Evolutionary conservation across 2,113 vertebrate species (phyloP).

Genomic region (Herpetotheres cachinnans): DNA sequence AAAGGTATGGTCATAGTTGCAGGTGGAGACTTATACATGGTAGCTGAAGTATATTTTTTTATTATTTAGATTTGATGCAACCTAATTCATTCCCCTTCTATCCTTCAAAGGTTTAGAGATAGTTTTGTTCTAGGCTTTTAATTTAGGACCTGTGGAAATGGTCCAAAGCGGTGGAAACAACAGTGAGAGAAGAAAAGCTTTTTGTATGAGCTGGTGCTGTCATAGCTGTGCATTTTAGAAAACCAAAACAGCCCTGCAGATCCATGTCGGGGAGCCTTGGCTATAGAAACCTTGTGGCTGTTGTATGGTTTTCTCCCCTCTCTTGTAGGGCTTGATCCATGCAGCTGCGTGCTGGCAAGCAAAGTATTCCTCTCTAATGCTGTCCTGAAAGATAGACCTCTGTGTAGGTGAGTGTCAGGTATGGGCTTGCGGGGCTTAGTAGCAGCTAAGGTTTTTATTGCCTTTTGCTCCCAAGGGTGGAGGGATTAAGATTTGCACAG

Average conservation of each 20-base stretch:
- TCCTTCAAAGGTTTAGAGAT: background rate
- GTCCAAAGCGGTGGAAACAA: background rate
- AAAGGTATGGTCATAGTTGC: background rate
- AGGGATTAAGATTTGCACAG: background rate
- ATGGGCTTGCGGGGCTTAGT: background rate
- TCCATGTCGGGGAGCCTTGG: rapidly evolving
- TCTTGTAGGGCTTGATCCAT: background rate
- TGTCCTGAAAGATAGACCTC: background rate
- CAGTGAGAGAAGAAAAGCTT: background rate
- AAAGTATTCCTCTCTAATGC: rapidly evolving
- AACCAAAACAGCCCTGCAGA: background rate
- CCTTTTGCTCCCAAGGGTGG: background rate
- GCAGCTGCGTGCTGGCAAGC: background rate
- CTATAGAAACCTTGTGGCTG: background rate
- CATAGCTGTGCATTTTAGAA: background rate
- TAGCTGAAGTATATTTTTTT: background rate
- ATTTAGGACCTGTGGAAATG: background rate
- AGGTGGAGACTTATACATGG: background rate
- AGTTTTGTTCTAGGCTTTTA: background rate
- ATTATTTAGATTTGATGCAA: background rate
- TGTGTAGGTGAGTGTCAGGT: background rate
- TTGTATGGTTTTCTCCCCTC: background rate
- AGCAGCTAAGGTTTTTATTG: background rate
- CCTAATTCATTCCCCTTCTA: background rate
- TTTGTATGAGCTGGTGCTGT: background rate